Evolutionary conservation across 1,140 invertebrate genomes (phyloP).

Genomic region (Drosophila truncata): DNA sequence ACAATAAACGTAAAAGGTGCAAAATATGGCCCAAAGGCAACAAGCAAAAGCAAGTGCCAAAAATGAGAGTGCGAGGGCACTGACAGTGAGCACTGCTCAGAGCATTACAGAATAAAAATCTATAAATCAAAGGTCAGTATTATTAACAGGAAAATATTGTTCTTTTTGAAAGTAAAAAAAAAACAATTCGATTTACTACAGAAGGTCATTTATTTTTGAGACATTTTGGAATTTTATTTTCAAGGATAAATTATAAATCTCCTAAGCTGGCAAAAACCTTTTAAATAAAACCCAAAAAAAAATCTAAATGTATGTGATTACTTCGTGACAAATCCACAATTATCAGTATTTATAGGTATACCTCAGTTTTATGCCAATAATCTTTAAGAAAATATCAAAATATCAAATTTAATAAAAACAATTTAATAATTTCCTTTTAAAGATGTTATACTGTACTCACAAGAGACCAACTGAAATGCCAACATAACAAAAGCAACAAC

Average conservation of each 20-base stretch:
- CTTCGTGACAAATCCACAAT: no score
- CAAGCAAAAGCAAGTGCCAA: slow-evolving; percentile 51
- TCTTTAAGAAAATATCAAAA: no score
- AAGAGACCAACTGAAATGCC: slow-evolving; percentile 27
- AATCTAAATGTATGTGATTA: no score
- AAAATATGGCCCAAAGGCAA: slow-evolving; percentile 72
- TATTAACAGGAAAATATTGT: not conserved
- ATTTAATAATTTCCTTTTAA: no score
- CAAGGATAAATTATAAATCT: not conserved
- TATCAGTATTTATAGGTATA: no score
- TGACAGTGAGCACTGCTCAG: not conserved
- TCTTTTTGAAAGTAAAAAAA: not conserved
- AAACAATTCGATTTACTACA: not conserved
- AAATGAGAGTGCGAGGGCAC: slow-evolving; percentile 25
- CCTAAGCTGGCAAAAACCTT: no score
- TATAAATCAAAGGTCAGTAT: not conserved
- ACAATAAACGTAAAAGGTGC: slow-evolving; percentile 82
- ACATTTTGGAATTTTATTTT: not conserved
- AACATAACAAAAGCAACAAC: slow-evolving; percentile 27
- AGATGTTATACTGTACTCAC: slow-evolving; percentile 15
- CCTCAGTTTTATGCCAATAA: no score
- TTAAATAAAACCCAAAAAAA: no score
- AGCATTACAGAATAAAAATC: no score
- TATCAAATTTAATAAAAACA: not conserved
- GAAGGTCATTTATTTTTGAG: not conserved